Conservation (phyloP, 2,113 vertebrate genomes). For the Eleginops maclovinus region DNA sequence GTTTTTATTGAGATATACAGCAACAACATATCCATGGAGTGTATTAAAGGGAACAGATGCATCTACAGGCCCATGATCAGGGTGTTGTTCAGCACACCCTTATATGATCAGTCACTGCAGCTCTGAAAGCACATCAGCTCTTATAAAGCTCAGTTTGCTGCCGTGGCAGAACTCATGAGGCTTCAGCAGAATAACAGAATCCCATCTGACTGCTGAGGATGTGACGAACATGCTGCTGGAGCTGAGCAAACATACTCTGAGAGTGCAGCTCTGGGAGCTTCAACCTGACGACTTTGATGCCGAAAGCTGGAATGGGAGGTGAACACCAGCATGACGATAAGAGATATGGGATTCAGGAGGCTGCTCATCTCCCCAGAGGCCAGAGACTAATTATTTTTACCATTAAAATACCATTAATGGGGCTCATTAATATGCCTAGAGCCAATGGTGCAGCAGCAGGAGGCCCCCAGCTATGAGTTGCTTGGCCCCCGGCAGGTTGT, state of each 20-base stretch:
- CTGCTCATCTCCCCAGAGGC: background rate
- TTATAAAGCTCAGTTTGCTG: conserved; percentile 10
- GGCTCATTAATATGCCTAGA: background rate
- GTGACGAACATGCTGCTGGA: conserved; percentile 32
- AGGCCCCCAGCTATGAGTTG: background rate
- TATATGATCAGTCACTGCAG: background rate
- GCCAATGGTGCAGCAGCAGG: background rate
- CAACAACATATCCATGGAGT: background rate
- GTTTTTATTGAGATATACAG: conserved; percentile 17
- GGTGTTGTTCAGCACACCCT: conserved; percentile 8
- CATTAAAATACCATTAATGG: conserved; percentile 4
- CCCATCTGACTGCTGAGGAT: conserved; percentile 27
- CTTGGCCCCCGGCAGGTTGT: background rate
- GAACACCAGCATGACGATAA: conserved; percentile 16
- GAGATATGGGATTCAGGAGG: conserved; percentile 13
- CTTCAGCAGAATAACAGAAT: conserved; percentile 32
- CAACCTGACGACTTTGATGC: conserved; percentile 15
- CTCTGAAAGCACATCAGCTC: conserved; percentile 17
- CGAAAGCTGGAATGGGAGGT: conserved; percentile 7
- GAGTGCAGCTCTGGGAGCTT: conserved; percentile 29
- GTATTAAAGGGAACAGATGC: conserved; percentile 9
- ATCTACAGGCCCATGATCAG: conserved; percentile 8
- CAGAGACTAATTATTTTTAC: background rate
- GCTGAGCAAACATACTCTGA: conserved; percentile 1
- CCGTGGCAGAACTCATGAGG: conserved; percentile 4